These are phyloP conservation scores for Drosophila dives DNA, from an alignment of 2,888 invertebrate species.

Conservation along the genomic window DNA sequence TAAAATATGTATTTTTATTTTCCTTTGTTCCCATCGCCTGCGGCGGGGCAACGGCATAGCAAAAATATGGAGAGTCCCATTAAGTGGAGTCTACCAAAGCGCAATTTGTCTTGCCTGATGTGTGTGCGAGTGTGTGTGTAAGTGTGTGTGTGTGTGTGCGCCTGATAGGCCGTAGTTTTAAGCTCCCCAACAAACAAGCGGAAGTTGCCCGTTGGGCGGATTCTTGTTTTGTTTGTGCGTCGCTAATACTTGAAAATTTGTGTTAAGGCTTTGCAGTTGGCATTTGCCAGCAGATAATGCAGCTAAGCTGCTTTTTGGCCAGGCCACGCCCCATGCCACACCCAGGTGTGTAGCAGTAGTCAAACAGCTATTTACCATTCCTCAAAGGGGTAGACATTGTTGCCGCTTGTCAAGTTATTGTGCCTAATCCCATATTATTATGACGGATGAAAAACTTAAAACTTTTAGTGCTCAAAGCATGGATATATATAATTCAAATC, in stretches of 20 bases:
- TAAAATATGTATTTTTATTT: constrained; percentile 76
- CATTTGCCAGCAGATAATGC: constrained; percentile 58
- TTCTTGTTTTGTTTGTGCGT: neutral
- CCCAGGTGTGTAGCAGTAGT: constrained; percentile 29
- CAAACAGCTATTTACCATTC: constrained; percentile 15
- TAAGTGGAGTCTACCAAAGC: constrained; percentile 74
- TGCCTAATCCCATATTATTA: constrained; percentile 21
- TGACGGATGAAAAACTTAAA: neutral
- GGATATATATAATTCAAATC: neutral
- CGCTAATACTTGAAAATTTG: constrained; percentile 76
- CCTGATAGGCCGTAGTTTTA: constrained; percentile 63
- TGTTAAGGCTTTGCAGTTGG: constrained; percentile 59
- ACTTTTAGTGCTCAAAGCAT: neutral
- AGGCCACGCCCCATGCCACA: constrained; percentile 5
- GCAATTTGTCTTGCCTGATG: constrained; percentile 75
- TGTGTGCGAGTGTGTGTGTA: constrained; percentile 19
- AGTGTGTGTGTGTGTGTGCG: constrained; percentile 20
- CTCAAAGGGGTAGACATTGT: constrained; percentile 6
- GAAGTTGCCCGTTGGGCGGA: constrained; percentile 55
- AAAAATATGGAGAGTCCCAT: constrained; percentile 46
- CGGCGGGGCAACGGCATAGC: constrained; percentile 14
- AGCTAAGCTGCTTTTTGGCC: constrained; percentile 59
- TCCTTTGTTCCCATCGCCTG: constrained; percentile 39
- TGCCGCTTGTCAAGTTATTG: constrained; percentile 3
- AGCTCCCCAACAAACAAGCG: constrained; percentile 72